Evolutionary conservation across 2,797 vertebrate species (phyloP), one percentile per base, ranked within the genome.

Genomic region (Hoplostethus atlanticus): DNA sequence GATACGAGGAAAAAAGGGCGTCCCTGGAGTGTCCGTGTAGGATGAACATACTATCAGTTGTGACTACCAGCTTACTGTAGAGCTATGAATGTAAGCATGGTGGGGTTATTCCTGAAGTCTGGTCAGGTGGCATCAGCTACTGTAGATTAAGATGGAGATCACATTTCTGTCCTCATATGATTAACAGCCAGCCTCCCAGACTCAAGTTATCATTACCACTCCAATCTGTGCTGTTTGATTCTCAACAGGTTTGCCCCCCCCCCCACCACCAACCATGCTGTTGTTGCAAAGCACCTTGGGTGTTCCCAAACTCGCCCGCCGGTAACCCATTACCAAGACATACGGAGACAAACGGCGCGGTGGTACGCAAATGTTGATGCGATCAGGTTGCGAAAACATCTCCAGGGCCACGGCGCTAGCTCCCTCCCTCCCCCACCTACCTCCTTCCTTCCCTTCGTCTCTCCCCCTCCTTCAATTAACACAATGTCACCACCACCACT

Each of bases 361-460:
- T 91, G 91, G 94, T 93, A 83, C 92, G 81, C 58, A 94, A 95
- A 94, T 94, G 95, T 96, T 95, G 92, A 94, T 92, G 89, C 91
- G 95, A 90, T 93, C 93, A 91, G 93, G 91, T 92, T 95, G 92
- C 91, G 89, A 96, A 97, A 96, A 96, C 93, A 94, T 94, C 94
- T 96, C 92, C 91, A 90, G 93, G 95, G 93, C 92, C 92, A 70
- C 83, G 59, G 58, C 56, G 3, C 79, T 68, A 68, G 11, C 21
- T 30, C 64, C 65, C 69, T n/a, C 60, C 52, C 65, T 68, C 71
- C 61, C 28, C 28, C 28, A 1, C 1, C 28, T 28, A 28, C 28
- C 68, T 54, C 60, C 56, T 64, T 64, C 75, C 68, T 73, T 88
- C 89, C 79, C 84, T 80, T 86, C 90, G 84, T 90, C 88, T 90